Base-by-base conservation (phyloP, 30 jellyfish, hydroid and myxozoan species). In the Turritopsis rubra region DNA sequence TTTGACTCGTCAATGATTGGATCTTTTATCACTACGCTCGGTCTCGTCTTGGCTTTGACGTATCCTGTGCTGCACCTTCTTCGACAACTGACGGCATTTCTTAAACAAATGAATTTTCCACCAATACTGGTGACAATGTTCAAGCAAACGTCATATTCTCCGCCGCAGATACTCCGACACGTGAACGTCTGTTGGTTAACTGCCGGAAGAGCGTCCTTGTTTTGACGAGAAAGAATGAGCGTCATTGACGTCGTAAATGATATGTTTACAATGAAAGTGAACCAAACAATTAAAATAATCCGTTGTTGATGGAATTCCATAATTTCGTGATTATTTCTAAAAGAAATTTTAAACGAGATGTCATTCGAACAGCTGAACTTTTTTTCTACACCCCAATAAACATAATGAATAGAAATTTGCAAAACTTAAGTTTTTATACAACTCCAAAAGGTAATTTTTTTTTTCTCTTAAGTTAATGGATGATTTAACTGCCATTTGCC, bases 151-250 rank as follows among this genome's bases (percentile, higher is more conserved):
- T 68, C 77, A 22, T 68, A 68, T 68, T 68, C 77, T 68, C 77
- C 77, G 22, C 19, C 30, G 19, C 77, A 68, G 16, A 68, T n/a
- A 68, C 77, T 68, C 31, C 77, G 77, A 68, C 77, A 68, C 21
- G 77, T 68, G 21, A 68, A 68, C 60, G 13, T 41, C 60, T 41
- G 60, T 41, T 41, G 5, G 60, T n/a, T n/a, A n/a, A 13, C 13
- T 13, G 60, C 5, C 60, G 60, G 60, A 41, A 41, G n/a, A n/a
- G n/a, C n/a, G n/a, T n/a, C n/a, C n/a, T n/a, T 41, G 60, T 41
- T 41, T 5, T 41, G 60, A 41, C 60, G 60, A 13, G 60, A 41
- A 41, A 41, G 60, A 3, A 41, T 41, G 13, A 41, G 60, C 60
- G 60, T 41, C 60, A 41, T 41, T 13, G 60, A 41, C 60, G 60